Percentiles rank a stretch among this genome's conserved stretches.
Evolutionary conservation across 1,140 invertebrate genomes (phyloP).

Genomic region (Drosophila kepulauana): DNA sequence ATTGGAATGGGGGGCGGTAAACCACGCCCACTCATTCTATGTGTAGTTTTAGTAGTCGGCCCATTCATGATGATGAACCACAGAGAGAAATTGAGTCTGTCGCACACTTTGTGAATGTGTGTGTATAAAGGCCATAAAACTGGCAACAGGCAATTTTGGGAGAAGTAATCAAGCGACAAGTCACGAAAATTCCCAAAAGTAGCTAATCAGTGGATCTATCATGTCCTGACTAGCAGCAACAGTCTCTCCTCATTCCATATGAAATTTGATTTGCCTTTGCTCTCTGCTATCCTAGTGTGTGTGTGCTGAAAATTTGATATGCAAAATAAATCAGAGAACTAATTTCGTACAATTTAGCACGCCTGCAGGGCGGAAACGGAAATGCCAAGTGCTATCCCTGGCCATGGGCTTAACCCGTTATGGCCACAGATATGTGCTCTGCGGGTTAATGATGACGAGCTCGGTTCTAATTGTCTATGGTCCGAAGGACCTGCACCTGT

Average conservation of each 20-base stretch:
- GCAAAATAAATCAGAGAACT: constrained; percentile 61
- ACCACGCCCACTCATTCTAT: constrained; percentile 31
- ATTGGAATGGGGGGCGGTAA: too few species aligned
- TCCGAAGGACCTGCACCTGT: neutral
- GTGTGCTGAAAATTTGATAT: constrained; percentile 48
- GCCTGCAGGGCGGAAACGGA: constrained; percentile 52
- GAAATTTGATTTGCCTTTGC: constrained; percentile 45
- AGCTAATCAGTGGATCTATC: constrained; percentile 69
- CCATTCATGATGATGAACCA: constrained; percentile 28
- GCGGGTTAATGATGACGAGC: constrained; percentile 19
- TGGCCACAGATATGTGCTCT: neutral
- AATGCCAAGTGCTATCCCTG: constrained; percentile 7
- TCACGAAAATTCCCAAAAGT: constrained; percentile 62
- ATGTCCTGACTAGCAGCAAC: constrained; percentile 24
- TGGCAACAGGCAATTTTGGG: constrained; percentile 33
- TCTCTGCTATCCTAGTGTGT: neutral
- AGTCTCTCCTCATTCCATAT: constrained; percentile 13
- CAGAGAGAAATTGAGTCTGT: constrained; percentile 22
- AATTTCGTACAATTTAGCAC: constrained; percentile 57
- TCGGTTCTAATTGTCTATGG: constrained; percentile 26
- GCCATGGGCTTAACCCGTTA: neutral
- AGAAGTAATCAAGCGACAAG: constrained; percentile 70
- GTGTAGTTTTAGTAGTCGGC: constrained; percentile 35
- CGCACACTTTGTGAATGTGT: constrained; percentile 10
- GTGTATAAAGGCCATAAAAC: constrained; percentile 55